Conservation (phyloP, 2,113 vertebrate genomes). For the Alaudala cheleensis region DNA sequence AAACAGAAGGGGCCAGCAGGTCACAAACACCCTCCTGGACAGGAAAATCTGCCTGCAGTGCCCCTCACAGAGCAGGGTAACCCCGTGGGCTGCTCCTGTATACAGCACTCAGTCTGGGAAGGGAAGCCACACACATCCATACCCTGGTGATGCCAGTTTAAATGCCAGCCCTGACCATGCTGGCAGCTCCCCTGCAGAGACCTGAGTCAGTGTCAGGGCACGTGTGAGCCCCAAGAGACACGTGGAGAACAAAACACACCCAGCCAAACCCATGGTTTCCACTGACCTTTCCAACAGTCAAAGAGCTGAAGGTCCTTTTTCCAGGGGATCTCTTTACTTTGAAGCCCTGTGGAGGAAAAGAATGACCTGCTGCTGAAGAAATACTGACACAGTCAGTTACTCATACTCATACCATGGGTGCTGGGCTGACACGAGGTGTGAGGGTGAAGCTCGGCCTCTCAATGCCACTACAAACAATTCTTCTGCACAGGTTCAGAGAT, state of each 20-base stretch:
- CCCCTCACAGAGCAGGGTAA: background rate
- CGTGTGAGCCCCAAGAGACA: background rate
- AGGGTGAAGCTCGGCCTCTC: background rate
- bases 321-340: slow-evolving; percentile 80
- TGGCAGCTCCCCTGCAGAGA: background rate
- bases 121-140: background rate
- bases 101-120: accelerated
- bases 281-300: slow-evolving; percentile 80
- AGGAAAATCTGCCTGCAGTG: background rate
- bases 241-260: accelerated
- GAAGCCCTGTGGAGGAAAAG: slow-evolving; percentile 72
- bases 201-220: accelerated
- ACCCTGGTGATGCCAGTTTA: background rate
- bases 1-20: background rate
- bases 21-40: background rate
- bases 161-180: background rate
- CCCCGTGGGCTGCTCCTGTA: background rate
- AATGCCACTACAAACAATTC: background rate
- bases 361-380: background rate
- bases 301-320: slow-evolving; percentile 80
- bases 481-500: background rate
- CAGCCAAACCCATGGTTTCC: background rate
- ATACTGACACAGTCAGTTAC: background rate
- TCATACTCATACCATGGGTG: background rate
- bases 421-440: accelerated